Base-by-base conservation (phyloP, 2,113 vertebrate genomes). In the Cynopterus brachyotis region DNA sequence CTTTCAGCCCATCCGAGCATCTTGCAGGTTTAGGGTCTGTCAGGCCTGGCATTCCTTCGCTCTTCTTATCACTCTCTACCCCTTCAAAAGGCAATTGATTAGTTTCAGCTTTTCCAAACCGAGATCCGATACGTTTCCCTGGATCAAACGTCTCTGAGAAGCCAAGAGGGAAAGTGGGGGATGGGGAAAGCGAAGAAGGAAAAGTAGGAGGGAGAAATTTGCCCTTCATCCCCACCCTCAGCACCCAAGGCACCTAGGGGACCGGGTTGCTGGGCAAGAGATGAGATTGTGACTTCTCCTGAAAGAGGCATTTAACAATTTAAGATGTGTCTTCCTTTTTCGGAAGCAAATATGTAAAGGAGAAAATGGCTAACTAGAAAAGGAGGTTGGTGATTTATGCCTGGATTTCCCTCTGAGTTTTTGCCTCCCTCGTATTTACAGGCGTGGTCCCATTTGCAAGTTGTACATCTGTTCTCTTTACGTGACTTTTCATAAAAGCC, bases 381-480 rank as follows among this genome's bases (percentile, higher is more conserved):
- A 94, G 16, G 62, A 92, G 96, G 67, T n/a, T 78, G 89, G 83
- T 95, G 84, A 98, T 98, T 98, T 97, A 97, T 76, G 47, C 47
- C 88, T 95, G 85, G 87, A 97, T 98, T 97, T 97, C 92, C 96
- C 92, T 97, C 8, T 78, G 96, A 96, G 95, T 60, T 69, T 93
- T 98, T 98, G 96, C 98, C 97, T 98, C 96, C 97, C 67, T 92
- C 84, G 93, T 96, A 85, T 98, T 98, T 97, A 98, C 97, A 98
- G 98, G 98, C 98, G 97, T 98, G 97, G 97, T 93, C 95, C 97
- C 81, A 92, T 98, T 98, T 98, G 98, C 98, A 97, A 97, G 98
- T 98, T 98, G 97, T 98, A 99, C 99, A 99, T 99, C 99, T 99
- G 99, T 99, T 99, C 98, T 84, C 92, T 99, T 99, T 99, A 99